Percentiles rank a stretch among this genome's conserved stretches.
Evolutionary conservation across 2,113 vertebrate species (phyloP).

Genomic region (Alosa alosa): DNA sequence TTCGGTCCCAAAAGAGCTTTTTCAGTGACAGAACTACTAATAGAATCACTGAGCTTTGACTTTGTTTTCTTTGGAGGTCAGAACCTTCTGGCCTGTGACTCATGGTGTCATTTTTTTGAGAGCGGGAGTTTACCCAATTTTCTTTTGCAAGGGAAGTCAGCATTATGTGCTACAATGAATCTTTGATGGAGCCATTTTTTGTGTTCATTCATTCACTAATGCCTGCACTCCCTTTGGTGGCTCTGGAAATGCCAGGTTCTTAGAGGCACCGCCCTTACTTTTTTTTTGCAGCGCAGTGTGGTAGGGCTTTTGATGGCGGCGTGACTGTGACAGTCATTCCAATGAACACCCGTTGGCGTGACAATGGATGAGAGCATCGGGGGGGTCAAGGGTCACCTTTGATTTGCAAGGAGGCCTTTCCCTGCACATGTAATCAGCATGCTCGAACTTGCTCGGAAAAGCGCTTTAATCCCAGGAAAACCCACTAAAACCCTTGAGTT

Average conservation of each 20-base stretch:
- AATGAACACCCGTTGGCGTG: conserved; percentile 51
- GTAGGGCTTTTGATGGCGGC: conserved; percentile 53
- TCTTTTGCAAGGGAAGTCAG: conserved; percentile 55
- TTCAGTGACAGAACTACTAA: conserved; percentile 52
- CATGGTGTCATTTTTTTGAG: conserved; percentile 36
- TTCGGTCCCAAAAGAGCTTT: conserved; percentile 34
- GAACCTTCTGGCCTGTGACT: conserved; percentile 48
- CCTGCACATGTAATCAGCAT: conserved; percentile 52
- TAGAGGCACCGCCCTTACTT: conserved; percentile 36
- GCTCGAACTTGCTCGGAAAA: conserved; percentile 62
- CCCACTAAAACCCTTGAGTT: neutral
- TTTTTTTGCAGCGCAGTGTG: conserved; percentile 24
- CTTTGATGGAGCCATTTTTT: conserved; percentile 43
- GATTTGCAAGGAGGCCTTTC: conserved; percentile 57
- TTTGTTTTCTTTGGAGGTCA: conserved; percentile 51
- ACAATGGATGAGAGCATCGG: conserved; percentile 56
- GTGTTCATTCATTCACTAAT: conserved; percentile 54
- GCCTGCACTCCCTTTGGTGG: conserved; percentile 20
- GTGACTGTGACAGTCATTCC: conserved; percentile 54
- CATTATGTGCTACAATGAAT: conserved; percentile 45
- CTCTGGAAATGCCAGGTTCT: conserved; percentile 41
- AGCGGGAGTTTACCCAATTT: conserved; percentile 51
- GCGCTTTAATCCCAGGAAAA: conserved; percentile 48
- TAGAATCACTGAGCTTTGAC: conserved; percentile 55
- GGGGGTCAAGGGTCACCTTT: conserved; percentile 63